Evolutionary conservation across 2,888 invertebrate species (phyloP), one percentile per base, ranked within the genome.

Genomic region (Glaucopsyche alexis): DNA sequence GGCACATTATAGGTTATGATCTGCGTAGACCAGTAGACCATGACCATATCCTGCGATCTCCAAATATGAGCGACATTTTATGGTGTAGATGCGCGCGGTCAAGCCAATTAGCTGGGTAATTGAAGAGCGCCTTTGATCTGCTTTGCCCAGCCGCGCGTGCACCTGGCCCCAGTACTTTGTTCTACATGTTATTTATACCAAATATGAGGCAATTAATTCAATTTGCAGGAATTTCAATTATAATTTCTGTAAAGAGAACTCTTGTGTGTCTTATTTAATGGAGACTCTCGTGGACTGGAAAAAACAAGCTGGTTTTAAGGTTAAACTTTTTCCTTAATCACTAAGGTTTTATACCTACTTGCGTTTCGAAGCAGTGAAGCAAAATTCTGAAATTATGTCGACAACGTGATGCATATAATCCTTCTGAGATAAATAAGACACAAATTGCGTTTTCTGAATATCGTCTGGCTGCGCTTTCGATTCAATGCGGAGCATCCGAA

Each of bases 81-180:
- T 67, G 66, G 70, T 50, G 47, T 42, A 73, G 71, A 74, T 75
- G 74, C 72, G 74, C 72, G 75, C 80, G 90, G 90, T 90, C 91
- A 90, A 90, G 89, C 87, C 88, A 90, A 91, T 90, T 91, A 91
- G 85, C 78, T 79, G 77, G 80, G 78, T 84, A 85, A 88, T 85
- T 86, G 84, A 84, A 87, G 86, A 80, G 79, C 75, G 75, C 81
- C 89, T 91, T 90, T 87, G 89, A 90, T 87, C 83, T 79, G 82
- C 82, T 87, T 83, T 86, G 86, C 83, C 76, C 80, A 78, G 76
- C 82, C 82, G 79, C 74, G 85, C 89, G 85, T 79, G 77, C 80
- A 84, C 85, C 82, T 85, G 84, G 78, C 79, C 74, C 72, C 73
- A 69, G 72, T 70, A 71, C 47, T 60, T 69, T 69, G 69, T 69